Conservation (phyloP, 2,888 invertebrate species). For the Nemotelus nigrinus region DNA sequence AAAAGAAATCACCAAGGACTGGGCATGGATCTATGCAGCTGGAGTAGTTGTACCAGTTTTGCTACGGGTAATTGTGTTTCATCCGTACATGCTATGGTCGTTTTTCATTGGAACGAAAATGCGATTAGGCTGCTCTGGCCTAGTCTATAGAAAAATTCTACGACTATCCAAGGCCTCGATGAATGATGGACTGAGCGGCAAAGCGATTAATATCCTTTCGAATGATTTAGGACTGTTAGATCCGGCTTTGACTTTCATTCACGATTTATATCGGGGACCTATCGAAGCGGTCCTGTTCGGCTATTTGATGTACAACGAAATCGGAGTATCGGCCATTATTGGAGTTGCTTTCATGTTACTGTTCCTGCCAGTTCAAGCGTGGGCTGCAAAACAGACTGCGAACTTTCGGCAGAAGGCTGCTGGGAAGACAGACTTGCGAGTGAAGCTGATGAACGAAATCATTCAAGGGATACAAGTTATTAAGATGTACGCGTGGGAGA, state of each 20-base stretch:
- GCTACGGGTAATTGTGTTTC: slow-evolving; percentile 71
- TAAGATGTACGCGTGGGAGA: slow-evolving; percentile 86
- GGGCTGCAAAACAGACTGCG: slow-evolving; percentile 76
- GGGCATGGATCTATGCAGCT: slow-evolving; percentile 72
- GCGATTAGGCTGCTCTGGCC: slow-evolving; percentile 75
- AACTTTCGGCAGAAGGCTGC: slow-evolving; percentile 76
- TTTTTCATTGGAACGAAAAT: slow-evolving; percentile 77
- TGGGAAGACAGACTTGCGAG: slow-evolving; percentile 82
- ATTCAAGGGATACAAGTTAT: slow-evolving; percentile 81
- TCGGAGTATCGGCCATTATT: slow-evolving; percentile 74
- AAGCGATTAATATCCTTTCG: slow-evolving; percentile 89
- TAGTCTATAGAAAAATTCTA: slow-evolving; percentile 78
- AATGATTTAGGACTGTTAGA: slow-evolving; percentile 96
- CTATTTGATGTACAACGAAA: slow-evolving; percentile 69
- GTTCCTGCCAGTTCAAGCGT: slow-evolving; percentile 80
- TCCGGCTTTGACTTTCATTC: slow-evolving; percentile 85
- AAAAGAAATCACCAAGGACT: slow-evolving; percentile 64
- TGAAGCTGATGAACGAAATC: slow-evolving; percentile 86
- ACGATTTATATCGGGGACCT: slow-evolving; percentile 92
- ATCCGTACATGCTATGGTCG: slow-evolving; percentile 78
- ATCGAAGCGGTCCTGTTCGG: slow-evolving; percentile 67
- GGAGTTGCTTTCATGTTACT: slow-evolving; percentile 76
- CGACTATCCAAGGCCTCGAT: slow-evolving; percentile 82
- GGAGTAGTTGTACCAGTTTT: slow-evolving; percentile 71
- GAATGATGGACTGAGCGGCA: slow-evolving; percentile 82